Evolutionary conservation across 2,888 invertebrate genomes (phyloP), one percentile per base, ranked within the genome.

Genomic region (Pachymerium ferrugineum): DNA sequence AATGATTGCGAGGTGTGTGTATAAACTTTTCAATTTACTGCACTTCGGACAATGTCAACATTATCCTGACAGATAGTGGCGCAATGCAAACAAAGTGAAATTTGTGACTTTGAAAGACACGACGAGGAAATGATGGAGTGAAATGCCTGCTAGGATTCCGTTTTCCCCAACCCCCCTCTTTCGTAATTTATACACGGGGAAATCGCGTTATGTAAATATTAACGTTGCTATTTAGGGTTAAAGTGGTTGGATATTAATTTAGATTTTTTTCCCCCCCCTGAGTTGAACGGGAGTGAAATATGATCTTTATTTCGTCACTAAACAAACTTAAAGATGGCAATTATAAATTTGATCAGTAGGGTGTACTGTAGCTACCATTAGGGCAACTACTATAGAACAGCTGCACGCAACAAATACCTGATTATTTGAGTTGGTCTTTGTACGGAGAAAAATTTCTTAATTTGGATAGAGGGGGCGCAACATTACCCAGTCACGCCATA

Each of bases 1-100:
- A 54, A 54, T 54, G 47, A 54, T 54, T 22, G 47, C 47, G 47
- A 22, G 19, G 47, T 54, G 19, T 54, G 47, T 54, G 47, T 54
- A 54, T 54, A 54, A 54, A 54, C 47, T 54, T 54, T 54, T 54
- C 47, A 54, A 54, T 54, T 54, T 54, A 54, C 19, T 54, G 47
- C 47, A 19, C 4, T 54, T 19, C 16, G 47, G 47, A 54, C 47
- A 54, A 54, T 54, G 47, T 54, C 47, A 54, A 54, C 47, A 54
- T 54, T 54, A 54, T 16, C n/a, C 47, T 54, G 47, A 54, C 47
- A 54, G 47, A 54, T 54, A 54, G 47, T 22, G 47, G n/a, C 22
- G 19, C 47, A 54, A 54, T 54, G 47, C 47, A 54, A 54, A 54
- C 47, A 54, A 54, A 54, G 47, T 54, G 22, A 16, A 54, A 54